Percentiles rank a stretch among this genome's conserved stretches.
Conservation (phyloP, 2,113 vertebrate species). For the Platysternon megacephalum region DNA sequence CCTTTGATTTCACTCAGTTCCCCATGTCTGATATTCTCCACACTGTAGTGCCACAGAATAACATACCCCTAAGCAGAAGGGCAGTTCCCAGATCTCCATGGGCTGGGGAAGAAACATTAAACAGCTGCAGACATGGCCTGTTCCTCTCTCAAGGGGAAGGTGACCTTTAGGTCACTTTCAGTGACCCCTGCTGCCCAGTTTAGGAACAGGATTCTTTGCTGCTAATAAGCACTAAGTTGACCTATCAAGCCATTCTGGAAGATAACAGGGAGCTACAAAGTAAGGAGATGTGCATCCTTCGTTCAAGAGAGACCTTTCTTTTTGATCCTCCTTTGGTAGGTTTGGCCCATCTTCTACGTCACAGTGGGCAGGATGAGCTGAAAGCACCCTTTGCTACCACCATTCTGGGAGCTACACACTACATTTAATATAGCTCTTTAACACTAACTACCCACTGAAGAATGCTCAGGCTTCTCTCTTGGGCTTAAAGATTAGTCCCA, state of each 20-base stretch:
- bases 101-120: background rate
- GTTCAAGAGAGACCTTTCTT: background rate
- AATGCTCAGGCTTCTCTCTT: background rate
- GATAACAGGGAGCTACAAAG: background rate
- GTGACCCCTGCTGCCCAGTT: background rate
- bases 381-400: background rate
- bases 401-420: background rate
- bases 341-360: background rate
- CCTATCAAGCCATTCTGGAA: background rate
- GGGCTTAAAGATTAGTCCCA: background rate
- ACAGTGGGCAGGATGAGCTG: background rate
- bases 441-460: background rate
- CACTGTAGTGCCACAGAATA: background rate
- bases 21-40: background rate
- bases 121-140: background rate
- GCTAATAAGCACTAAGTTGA: background rate
- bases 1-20: background rate
- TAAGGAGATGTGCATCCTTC: background rate
- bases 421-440: background rate
- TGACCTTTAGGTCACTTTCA: background rate
- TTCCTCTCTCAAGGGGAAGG: background rate
- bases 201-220: background rate
- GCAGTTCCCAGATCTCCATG: background rate
- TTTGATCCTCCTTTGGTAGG: background rate
- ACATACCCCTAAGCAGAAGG: background rate